phyloP scores from a whole-genome alignment of 2,797 vertebrate genomes.

The Crotalus adamanteus region DNA sequence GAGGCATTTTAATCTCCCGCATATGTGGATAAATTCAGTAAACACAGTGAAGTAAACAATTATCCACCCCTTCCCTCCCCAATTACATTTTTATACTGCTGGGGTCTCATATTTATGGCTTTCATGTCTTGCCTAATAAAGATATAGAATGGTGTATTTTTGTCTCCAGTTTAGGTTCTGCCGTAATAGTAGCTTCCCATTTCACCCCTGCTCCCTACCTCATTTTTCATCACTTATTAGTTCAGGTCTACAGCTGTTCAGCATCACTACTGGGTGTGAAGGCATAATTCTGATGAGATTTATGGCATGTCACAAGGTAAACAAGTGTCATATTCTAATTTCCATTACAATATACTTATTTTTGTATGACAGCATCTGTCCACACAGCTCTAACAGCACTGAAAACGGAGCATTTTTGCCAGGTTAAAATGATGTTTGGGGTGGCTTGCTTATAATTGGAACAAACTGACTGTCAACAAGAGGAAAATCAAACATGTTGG shows the following conservation, averaged over 20 bases:
- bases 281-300: slow-evolving; percentile 61
- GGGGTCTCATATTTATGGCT: slow-evolving; percentile 35
- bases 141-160: slow-evolving; percentile 43
- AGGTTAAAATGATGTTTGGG: slow-evolving; percentile 1
- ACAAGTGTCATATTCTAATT: slow-evolving; percentile 41
- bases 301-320: slow-evolving; percentile 58
- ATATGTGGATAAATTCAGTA: slow-evolving; percentile 46
- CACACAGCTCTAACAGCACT: slow-evolving; percentile 1
- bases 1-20: slow-evolving; percentile 50
- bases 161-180: slow-evolving; percentile 61
- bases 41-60: slow-evolving; percentile 33
- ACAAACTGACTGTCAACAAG: slow-evolving; percentile 23
- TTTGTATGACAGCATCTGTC: slow-evolving; percentile 35
- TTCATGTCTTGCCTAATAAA: slow-evolving; percentile 54
- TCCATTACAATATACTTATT: slow-evolving; percentile 42
- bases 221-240: slow-evolving; percentile 68
- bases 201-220: slow-evolving; percentile 24
- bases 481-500: neutral
- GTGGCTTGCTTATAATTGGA: slow-evolving; percentile 26
- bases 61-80: slow-evolving; percentile 2
- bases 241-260: slow-evolving; percentile 67
- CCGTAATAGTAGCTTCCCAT: slow-evolving; percentile 55
- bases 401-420: slow-evolving; percentile 4
- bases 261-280: slow-evolving; percentile 67
- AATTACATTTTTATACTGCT: slow-evolving; percentile 31